Base-by-base conservation (phyloP, 2,888 invertebrate genomes). In the Phragmatobia fuliginosa region DNA sequence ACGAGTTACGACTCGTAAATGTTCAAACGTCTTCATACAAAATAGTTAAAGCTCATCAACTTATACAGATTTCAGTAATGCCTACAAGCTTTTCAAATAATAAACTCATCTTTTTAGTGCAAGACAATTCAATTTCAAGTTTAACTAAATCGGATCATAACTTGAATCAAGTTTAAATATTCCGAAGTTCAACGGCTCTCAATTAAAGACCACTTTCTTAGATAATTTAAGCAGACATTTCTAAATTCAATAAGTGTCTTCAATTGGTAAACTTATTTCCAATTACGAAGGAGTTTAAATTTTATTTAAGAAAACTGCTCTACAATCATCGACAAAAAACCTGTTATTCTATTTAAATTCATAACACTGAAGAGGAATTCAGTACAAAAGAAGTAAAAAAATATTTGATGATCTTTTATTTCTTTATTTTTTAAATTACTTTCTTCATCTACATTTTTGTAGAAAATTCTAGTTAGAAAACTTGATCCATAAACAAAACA, bases 131-230 rank as follows among this genome's bases (percentile, higher is more conserved):
- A 62, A 56, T 68, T 62, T 56, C 32, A 45, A 62, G 58, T 56
- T 68, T 52, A 32, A 62, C 32, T 31, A 38, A 68, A 63, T 62
- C 62, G 38, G 63, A 68, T 63, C 28, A 68, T 36, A 59, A 58
- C 45, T 63, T 63, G n/a, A 58, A 58, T 58, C 32, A 68, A 63
- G 58, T 62, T 68, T 18, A 33, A 68, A 68, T 62, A 59, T 59
- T 58, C 56, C 52, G 41, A 63, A 68, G 62, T 58, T 68, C 45
- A 62, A 18, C 38, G 38, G 56, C 63, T 68, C 63, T 68, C 58
- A 62, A 68, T 68, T 56, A 62, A 59, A 58, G 31, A 33, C 25
- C 41, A 58, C 25, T 62, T 68, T 45, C 62, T 56, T 25, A 36
- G 58, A 62, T 38, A 32, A 36, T 38, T 58, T 56, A 10, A 52